Conservation (phyloP, 2,797 vertebrate species). For the Limosa lapponica region DNA sequence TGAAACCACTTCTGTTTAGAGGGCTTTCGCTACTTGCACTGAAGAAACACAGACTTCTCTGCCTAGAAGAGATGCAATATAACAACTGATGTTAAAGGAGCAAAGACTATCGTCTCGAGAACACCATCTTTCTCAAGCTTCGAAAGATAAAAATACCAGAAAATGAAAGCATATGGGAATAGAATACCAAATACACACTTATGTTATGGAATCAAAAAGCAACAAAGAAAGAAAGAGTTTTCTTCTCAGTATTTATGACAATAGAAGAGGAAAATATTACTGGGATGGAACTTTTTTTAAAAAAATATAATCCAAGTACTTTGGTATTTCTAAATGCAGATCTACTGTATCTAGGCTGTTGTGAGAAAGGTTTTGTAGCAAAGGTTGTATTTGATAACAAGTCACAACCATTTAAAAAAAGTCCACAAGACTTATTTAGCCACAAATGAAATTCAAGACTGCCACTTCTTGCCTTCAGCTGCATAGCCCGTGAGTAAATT, state of each 20-base stretch:
- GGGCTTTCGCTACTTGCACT: fast-evolving
- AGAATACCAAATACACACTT: not conserved
- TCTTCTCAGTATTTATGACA: not conserved
- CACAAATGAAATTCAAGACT: not conserved
- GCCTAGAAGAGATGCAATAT: not conserved
- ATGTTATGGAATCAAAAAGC: not conserved
- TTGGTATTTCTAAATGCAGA: not conserved
- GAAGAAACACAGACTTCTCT: not conserved
- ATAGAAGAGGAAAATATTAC: not conserved
- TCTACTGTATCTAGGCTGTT: not conserved
- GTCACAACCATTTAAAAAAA: not conserved
- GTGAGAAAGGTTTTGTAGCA: not conserved
- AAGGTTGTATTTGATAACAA: not conserved
- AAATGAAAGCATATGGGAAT: not conserved
- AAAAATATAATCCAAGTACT: not conserved
- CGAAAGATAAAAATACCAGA: not conserved
- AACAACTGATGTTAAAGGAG: not conserved
- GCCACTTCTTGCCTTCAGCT: not conserved
- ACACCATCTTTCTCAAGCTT: not conserved
- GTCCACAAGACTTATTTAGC: not conserved
- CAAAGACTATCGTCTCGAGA: not conserved
- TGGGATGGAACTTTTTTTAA: not conserved
- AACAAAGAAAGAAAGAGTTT: not conserved
- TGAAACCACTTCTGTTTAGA: not conserved
- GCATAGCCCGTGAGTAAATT: not conserved